Base-by-base conservation (phyloP, 2,888 invertebrate species). In the Busseola fusca region DNA sequence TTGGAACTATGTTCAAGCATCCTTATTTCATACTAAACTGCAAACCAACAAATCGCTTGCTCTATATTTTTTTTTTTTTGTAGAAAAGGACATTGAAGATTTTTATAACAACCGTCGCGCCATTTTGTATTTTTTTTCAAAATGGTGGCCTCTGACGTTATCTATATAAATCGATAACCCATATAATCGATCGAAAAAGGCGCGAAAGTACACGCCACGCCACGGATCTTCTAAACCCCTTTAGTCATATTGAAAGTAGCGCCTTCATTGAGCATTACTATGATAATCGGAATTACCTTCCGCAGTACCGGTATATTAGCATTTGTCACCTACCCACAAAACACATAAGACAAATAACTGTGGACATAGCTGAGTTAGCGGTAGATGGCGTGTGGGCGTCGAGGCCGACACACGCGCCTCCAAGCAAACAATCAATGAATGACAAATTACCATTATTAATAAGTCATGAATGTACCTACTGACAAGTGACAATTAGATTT, bases 371-470 rank as follows among this genome's bases (percentile, higher is more conserved):
- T 40, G 57, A 50, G 42, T 76, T 69, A 69, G 83, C 82, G 71
- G 82, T 88, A 89, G 86, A 87, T 84, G 86, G 87, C 81, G 88
- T 86, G 93, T 93, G 83, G 93, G 93, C 81, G 88, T 78, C 91
- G 90, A 91, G 92, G 93, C 82, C 91, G 86, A 83, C 86, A 87
- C 87, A 87, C 86, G 78, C 87, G 83, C 86, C 86, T 88, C 88
- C 88, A 80, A 87, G 87, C 90, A 90, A 92, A 93, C 92, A 92
- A 91, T 91, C 92, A 91, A 92, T 92, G 91, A 90, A 91, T 90
- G 90, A 92, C 89, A 91, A 92, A 93, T 92, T 90, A 89, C 85
- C 87, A 73, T 81, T 78, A 85, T 83, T 85, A 80, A 80, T 80
- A 78, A 76, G 63, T 60, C 64, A 80, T 80, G 72, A 72, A 66